phyloP scores from a whole-genome alignment of 2,797 vertebrate species.

The Limosa lapponica region DNA sequence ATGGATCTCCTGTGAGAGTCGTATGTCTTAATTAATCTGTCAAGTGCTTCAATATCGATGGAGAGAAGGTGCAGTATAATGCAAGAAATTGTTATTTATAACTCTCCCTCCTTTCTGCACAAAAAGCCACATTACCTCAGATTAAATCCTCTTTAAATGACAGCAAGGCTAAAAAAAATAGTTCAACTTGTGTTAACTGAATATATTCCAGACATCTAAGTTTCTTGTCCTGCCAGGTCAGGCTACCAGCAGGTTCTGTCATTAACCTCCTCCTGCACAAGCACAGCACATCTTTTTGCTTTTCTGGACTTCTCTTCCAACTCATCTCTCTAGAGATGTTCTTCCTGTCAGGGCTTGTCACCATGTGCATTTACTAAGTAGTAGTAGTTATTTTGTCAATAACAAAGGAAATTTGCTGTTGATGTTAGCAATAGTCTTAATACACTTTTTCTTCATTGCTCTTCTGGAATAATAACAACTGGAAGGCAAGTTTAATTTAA shows the following conservation, averaged over 20 bases:
- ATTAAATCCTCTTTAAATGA: background rate
- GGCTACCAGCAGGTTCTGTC: background rate
- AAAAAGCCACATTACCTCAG: background rate
- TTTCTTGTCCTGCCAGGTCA: conserved; percentile 1
- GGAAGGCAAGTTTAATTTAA: background rate
- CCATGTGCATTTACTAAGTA: background rate
- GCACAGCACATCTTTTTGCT: background rate
- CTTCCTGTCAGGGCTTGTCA: background rate
- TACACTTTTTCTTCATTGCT: background rate
- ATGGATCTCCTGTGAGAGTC: background rate
- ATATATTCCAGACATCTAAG: background rate
- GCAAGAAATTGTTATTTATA: background rate
- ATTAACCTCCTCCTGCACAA: background rate
- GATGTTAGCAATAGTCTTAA: background rate
- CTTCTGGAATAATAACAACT: background rate
- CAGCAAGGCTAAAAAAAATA: background rate
- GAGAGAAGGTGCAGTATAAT: background rate
- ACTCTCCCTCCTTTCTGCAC: background rate
- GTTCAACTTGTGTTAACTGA: conserved; percentile 33
- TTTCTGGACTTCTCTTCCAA: background rate
- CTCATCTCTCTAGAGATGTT: background rate
- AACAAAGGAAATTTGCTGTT: background rate
- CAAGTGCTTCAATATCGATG: conserved; percentile 15
- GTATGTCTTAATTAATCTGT: background rate
- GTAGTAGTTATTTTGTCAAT: background rate